Base-by-base conservation (phyloP, 1,140 invertebrate species). In the Drosophila hydei region DNA sequence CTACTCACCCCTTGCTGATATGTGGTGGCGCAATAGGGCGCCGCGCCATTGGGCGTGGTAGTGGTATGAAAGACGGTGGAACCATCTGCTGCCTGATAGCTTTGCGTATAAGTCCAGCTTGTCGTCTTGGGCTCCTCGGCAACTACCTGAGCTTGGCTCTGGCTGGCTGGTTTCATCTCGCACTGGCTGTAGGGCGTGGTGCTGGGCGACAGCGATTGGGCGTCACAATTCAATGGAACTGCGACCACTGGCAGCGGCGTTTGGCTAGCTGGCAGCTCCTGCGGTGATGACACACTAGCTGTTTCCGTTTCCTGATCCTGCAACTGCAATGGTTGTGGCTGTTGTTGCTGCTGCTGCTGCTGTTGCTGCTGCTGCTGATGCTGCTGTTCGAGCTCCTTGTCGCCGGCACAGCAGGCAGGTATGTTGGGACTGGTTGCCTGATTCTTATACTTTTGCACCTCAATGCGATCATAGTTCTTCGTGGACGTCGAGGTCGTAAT, bases 361-460 rank as follows among this genome's bases (percentile, higher is more conserved):
- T 55, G 51, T 0, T 33, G 51, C 8, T 48, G 69, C 21, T 36
- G 63, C 18, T 55, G 47, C 9, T 52, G 45, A 6, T 45, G 70
- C 18, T 48, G 52, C 71, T 19, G 33, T 12, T 87, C 81, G 8
- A 70, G 64, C 21, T 78, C 77, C 58, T 88, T 76, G n/a, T 61
- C 67, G 21, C 48, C 59, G 2, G 72, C 77, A 87, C 81, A 87
- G 43, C 81, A 88, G 56, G 71, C 77, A 27, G 91, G 91, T 68
- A 91, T 91, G 30, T 91, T 91, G 30, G 91, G 91, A 85, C 91
- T 91, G 54, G 91, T 91, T 19, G 91, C 89, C 79, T 91, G 91
- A 58, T 91, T 90, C 64, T 91, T 91, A 52, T 90, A 90, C 73
- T 91, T 91, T 50, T 91, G 90, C 58, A 91, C 89, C 74, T 91